Percentiles rank a stretch among this genome's conserved stretches.
Conservation (phyloP, 2,797 vertebrate genomes). For the Limnodromus scolopaceus region DNA sequence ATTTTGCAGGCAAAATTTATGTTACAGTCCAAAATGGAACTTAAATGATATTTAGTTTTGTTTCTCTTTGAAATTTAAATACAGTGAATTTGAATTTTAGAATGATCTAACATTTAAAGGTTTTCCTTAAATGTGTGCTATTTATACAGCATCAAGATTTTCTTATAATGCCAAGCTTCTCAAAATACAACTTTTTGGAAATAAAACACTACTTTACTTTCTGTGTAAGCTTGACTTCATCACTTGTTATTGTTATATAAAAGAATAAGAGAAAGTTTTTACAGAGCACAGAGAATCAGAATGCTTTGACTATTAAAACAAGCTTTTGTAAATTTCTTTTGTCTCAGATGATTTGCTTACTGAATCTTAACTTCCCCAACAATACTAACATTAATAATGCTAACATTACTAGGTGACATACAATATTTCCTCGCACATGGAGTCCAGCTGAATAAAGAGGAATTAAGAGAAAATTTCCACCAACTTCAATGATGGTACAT, state of each 20-base stretch:
- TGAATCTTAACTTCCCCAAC: not conserved
- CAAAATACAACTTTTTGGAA: not conserved
- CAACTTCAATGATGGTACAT: not conserved
- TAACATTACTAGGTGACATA: not conserved
- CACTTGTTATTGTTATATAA: not conserved
- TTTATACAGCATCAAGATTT: not conserved
- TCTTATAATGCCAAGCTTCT: not conserved
- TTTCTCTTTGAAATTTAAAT: not conserved
- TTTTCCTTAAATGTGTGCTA: not conserved
- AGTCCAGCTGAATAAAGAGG: not conserved
- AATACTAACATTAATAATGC: not conserved
- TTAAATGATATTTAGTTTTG: not conserved
- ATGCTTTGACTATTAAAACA: not conserved
- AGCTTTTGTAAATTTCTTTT: not conserved
- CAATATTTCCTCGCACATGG: fast-evolving
- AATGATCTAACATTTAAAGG: not conserved
- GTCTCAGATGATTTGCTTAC: not conserved
- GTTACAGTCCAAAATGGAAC: not conserved
- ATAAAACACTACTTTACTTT: not conserved
- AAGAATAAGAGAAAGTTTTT: not conserved
- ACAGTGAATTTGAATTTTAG: not conserved
- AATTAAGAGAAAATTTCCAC: not conserved
- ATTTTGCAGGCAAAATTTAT: not conserved
- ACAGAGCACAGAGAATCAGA: not conserved
- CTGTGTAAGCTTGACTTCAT: not conserved